Conservation (phyloP, 2,113 vertebrate genomes). For the Xyliphius kryptos region DNA sequence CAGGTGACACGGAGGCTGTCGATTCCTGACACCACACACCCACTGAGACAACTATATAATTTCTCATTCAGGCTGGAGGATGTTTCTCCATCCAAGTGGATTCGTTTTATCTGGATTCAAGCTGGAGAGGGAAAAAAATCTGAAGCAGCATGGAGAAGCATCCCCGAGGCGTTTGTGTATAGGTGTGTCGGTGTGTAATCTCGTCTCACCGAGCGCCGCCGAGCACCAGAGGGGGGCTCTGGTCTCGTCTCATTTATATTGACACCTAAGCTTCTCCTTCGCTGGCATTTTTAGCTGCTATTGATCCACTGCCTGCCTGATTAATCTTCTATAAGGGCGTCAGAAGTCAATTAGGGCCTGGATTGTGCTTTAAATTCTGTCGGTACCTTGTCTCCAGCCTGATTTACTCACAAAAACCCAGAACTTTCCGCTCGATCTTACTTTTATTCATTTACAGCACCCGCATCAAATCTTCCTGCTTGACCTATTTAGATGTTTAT, state of each 20-base stretch:
- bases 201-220: conserved; percentile 13
- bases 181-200: conserved; percentile 10
- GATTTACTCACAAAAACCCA: not conserved
- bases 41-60: not conserved
- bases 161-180: conserved; percentile 4
- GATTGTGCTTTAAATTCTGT: conserved; percentile 33
- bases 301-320: conserved; percentile 43
- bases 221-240: conserved; percentile 14
- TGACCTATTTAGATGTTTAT: conserved; percentile 12
- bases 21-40: conserved; percentile 1
- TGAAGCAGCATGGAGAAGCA: too few relatives aligned
- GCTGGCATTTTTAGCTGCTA: conserved; percentile 37
- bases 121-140: too few relatives aligned
- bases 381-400: conserved; percentile 21
- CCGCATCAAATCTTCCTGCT: conserved; percentile 19
- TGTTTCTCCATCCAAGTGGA: not conserved
- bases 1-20: not conserved
- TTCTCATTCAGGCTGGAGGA: conserved; percentile 3
- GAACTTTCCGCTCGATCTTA: not conserved
- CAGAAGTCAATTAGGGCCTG: conserved; percentile 41
- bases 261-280: conserved; percentile 31
- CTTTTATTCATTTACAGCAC: not conserved
- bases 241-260: conserved; percentile 35
- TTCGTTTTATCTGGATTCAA: not conserved
- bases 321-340: conserved; percentile 38